These are phyloP conservation scores for Alosa sapidissima DNA, from an alignment of 2,797 vertebrate species.

Conservation along the genomic window DNA sequence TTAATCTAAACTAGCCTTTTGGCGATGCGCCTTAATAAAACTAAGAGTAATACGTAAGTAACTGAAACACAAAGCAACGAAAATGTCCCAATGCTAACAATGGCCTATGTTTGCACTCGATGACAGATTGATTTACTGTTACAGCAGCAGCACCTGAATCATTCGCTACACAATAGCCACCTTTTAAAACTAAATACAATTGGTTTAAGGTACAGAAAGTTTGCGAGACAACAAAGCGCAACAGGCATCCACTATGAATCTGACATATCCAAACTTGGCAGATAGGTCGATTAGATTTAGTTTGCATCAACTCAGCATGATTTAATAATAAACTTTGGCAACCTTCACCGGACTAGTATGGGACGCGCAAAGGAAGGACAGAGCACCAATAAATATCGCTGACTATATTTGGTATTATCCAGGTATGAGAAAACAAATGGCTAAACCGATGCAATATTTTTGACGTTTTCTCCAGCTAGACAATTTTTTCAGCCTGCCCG, in stretches of 20 bases:
- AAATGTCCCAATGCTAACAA: constrained; percentile 8
- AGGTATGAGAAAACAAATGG: not conserved
- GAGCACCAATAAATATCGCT: constrained; percentile 49
- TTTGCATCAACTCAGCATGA: constrained; percentile 29
- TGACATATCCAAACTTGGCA: not conserved
- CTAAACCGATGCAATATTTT: not conserved
- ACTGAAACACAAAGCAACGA: not conserved
- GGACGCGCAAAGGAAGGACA: constrained; percentile 49
- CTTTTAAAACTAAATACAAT: not conserved
- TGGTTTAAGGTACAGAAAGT: not conserved
- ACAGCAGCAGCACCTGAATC: not conserved
- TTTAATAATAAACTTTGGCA: constrained; percentile 66
- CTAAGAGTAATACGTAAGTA: not conserved
- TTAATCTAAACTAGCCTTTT: not conserved
- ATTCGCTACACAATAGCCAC: not conserved
- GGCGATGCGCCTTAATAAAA: not conserved
- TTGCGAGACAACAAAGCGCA: not conserved
- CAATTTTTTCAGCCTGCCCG: not conserved
- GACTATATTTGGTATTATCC: constrained; percentile 68
- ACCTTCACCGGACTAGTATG: constrained; percentile 46
- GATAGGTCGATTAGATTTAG: not conserved
- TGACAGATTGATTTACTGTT: not conserved
- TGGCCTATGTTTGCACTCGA: constrained; percentile 3
- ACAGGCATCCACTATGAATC: not conserved
- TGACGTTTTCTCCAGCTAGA: too few species aligned